Evolutionary conservation across 2,888 invertebrate genomes (phyloP), one percentile per base, ranked within the genome.

Genomic region (Aphelenchoides bicaudatus): DNA sequence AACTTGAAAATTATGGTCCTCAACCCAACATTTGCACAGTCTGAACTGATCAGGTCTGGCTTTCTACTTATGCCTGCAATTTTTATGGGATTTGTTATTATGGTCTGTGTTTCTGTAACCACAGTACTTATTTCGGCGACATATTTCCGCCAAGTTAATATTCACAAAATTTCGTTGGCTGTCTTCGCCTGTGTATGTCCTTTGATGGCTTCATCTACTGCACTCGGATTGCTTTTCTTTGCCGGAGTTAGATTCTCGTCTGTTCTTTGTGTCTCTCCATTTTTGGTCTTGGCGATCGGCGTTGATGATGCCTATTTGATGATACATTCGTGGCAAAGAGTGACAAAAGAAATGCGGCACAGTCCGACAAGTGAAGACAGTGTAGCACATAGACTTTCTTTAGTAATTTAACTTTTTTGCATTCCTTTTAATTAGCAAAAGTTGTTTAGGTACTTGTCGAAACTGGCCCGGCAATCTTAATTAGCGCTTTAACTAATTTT

Each of bases 401-500:
- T 68, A 53, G 67, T 65, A 2, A 61, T 25, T 56, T 23, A 10
- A 47, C 8, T 19, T 34, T 34, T 34, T 10, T 10, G n/a, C n/a
- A 43, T 43, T 43, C 10, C 8, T 43, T 13, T 51, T 5, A 4
- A 54, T 54, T 38, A 13, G 10, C 21, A n/a, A 1, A 16, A 52
- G 10, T 27, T 13, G 2, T 62, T 5, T 37, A 63, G 58, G 67
- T 71, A 13, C 39, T 67, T 25, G 58, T 73, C 31, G 67, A 68
- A n/a, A 71, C 71, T 19, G 67, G 69, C 10, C 68, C 68, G 4
- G 72, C 66, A 25, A 72, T 77, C 48, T 63, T 78, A 4, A 77
- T 77, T 37, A 75, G 76, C 1, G 72, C 76, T 4, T 65, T 77
- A 29, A 77, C 77, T 4, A 77, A 77, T 58, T 66, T 71, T 25